A percentile compares a stretch with the other conserved stretches of the same genome.
phyloP scores from a whole-genome alignment of 2,888 invertebrate species.

The Drosophila dives region DNA sequence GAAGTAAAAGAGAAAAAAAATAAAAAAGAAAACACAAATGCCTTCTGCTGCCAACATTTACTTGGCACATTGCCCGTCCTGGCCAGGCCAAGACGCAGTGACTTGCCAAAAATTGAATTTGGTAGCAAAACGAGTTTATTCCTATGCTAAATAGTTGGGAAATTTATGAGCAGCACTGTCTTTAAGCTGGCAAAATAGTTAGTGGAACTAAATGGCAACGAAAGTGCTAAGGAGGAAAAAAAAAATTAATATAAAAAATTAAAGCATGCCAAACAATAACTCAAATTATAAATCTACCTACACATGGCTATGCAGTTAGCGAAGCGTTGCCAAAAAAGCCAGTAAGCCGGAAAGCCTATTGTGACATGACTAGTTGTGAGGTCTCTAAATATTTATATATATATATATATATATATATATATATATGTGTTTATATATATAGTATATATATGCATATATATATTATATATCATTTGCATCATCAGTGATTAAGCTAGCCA shows the following conservation, averaged over 20 bases:
- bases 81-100: slow-evolving; percentile 43
- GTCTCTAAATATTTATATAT: background rate
- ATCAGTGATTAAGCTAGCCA: slow-evolving; percentile 58
- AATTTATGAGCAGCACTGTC: slow-evolving; percentile 63
- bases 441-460: background rate
- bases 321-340: slow-evolving; percentile 45
- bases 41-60: slow-evolving; percentile 22
- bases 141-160: slow-evolving; percentile 61
- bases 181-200: slow-evolving; percentile 45
- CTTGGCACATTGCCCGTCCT: slow-evolving; percentile 65
- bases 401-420: background rate
- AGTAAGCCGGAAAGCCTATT: slow-evolving; percentile 12
- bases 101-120: slow-evolving; percentile 58
- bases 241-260: background rate
- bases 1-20: background rate
- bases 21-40: slow-evolving; percentile 10
- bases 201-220: slow-evolving; percentile 26
- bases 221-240: background rate
- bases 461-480: slow-evolving; percentile 22
- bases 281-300: slow-evolving; percentile 53
- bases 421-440: background rate
- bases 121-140: slow-evolving; percentile 47
- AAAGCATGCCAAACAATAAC: slow-evolving; percentile 57
- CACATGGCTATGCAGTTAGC: slow-evolving; percentile 45
- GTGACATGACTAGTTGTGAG: slow-evolving; percentile 7